Conservation (phyloP, 1,140 invertebrate species). For the Drosophila pachea region DNA sequence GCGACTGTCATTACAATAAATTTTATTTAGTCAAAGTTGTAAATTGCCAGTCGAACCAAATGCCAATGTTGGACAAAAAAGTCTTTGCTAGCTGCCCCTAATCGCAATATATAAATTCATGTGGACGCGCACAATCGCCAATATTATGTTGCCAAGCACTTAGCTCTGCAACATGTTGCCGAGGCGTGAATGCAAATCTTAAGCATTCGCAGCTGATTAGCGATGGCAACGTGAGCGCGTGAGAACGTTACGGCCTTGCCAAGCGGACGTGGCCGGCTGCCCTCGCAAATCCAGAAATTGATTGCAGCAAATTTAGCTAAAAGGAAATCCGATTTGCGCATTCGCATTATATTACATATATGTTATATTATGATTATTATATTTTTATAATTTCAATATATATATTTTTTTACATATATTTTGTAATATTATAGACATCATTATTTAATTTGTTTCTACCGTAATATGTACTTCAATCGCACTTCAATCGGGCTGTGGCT, state of each 20-base stretch:
- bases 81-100: slow-evolving; percentile 33
- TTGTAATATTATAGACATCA: too few species aligned
- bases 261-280: background rate
- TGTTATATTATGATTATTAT: too few species aligned
- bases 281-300: too few species aligned
- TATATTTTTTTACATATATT: too few species aligned
- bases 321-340: too few species aligned
- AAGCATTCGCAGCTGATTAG: slow-evolving; percentile 18
- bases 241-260: slow-evolving; percentile 6
- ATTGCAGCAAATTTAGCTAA: background rate
- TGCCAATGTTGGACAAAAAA: slow-evolving; percentile 12
- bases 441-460: too few species aligned
- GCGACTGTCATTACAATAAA: slow-evolving; percentile 55
- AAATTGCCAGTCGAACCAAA: slow-evolving; percentile 18
- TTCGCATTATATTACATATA: too few species aligned
- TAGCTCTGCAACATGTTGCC: slow-evolving; percentile 43
- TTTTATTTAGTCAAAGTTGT: slow-evolving; percentile 46
- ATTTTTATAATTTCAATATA: background rate
- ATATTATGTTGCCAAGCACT: slow-evolving; percentile 53
- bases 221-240: background rate
- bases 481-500: background rate
- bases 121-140: slow-evolving; percentile 39
- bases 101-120: slow-evolving; percentile 51
- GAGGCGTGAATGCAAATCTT: slow-evolving; percentile 45
- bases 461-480: too few species aligned